Base-by-base conservation (phyloP, 1,140 invertebrate genomes). In the Papilio glaucus region DNA sequence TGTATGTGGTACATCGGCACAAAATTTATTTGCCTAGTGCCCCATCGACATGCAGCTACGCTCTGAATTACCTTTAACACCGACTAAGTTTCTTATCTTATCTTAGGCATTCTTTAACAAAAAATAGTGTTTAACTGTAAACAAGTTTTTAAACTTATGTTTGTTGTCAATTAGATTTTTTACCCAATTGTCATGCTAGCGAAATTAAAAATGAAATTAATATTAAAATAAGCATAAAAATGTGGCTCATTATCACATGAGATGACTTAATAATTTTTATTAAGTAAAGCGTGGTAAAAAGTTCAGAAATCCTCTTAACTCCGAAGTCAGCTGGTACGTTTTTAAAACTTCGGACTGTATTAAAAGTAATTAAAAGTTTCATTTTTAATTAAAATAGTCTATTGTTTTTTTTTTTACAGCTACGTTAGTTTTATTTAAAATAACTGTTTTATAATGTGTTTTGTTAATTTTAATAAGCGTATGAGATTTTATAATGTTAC, bases 301-400 rank as follows among this genome's bases (percentile, higher is more conserved):
- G 49, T 57, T 57, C 49, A 57, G 18, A 24, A 57, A 57, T 57
- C 21, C 21, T 57, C 49, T 57, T 26, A 57, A 21, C 21, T 57
- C 10, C 4, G 49, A 57, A 57, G 21, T 57, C 49, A 57, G 49
- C 9, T 57, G 49, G 49, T 24, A 57, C 49, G 49, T 57, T 26
- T 57, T 57, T 12, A 57, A 57, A 57, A 57, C 49, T 57, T 57
- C 49, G 7, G 9, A 26, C 49, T 24, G 10, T 57, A 57, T 57
- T 57, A n/a, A n/a, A n/a, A n/a, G n/a, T 57, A 26, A 57, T 57
- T 57, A 57, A 57, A 57, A 57, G 49, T 57, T 57, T 57, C 49
- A 26, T 57, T 57, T 57, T 45, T 57, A 57, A 57, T 57, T 57
- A 24, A 57, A 57, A 57, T 24, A 57, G 10, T 26, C 49, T 57